These are phyloP conservation scores for Neoascia interrupta DNA, from an alignment of 2,888 invertebrate species.

Conservation along the genomic window DNA sequence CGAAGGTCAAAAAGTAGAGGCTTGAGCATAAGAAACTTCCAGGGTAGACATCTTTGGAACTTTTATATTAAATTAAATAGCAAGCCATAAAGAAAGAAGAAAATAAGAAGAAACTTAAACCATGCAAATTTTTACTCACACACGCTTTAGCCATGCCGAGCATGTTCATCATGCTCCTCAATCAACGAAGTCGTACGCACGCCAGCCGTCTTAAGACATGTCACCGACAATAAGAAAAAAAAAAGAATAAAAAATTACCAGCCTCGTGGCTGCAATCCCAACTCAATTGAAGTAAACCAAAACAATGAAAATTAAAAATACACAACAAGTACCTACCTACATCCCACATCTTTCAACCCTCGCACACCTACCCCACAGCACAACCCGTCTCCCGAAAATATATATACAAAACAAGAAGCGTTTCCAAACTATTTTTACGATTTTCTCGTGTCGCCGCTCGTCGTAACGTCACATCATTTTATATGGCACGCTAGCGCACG, in stretches of 20 bases:
- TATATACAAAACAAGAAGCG: conserved; percentile 23
- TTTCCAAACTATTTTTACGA: conserved; percentile 55
- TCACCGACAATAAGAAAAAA: neutral
- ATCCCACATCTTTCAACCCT: conserved; percentile 38
- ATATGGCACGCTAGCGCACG: conserved; percentile 24
- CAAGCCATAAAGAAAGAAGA: too few species aligned
- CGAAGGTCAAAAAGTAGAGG: too few species aligned
- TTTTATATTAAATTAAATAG: too few species aligned
- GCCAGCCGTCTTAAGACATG: conserved; percentile 21
- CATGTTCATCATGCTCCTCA: too few species aligned
- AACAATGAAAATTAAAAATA: conserved; percentile 48
- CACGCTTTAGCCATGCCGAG: too few species aligned
- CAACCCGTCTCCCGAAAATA: conserved; percentile 27
- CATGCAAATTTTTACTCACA: too few species aligned
- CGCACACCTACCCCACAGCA: neutral
- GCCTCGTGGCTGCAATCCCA: conserved; percentile 17
- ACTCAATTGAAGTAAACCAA: conserved; percentile 48
- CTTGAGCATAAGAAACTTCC: too few species aligned
- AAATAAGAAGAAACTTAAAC: too few species aligned
- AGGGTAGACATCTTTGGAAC: too few species aligned
- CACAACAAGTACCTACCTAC: conserved; percentile 4
- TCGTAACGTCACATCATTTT: conserved; percentile 28
- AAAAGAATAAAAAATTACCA: too few species aligned
- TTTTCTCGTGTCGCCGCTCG: conserved; percentile 33
- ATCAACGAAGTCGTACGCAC: conserved; percentile 1